Evolutionary conservation across 2,888 invertebrate genomes (phyloP).

Genomic region (Apotomis turbidana): DNA sequence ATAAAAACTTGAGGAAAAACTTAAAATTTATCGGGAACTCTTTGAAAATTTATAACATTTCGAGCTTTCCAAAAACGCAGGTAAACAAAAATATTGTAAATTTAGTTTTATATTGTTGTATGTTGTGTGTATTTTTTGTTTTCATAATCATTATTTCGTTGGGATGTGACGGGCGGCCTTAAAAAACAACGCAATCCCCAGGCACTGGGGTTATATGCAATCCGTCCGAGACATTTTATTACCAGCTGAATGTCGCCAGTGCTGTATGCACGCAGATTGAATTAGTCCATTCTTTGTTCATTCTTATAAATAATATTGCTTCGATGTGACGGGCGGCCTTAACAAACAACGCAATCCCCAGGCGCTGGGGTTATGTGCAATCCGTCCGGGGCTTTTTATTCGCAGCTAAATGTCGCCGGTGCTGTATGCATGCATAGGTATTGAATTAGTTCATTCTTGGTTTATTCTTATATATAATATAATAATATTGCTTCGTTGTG

Average conservation of each 20-base stretch:
- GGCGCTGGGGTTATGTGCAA: conserved; percentile 60
- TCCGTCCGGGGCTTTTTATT: conserved; percentile 41
- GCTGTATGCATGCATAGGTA: conserved; percentile 29
- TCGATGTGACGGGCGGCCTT: conserved; percentile 43
- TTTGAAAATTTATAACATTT: too few species aligned
- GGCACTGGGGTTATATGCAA: conserved; percentile 70
- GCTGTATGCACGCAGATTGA: conserved; percentile 52
- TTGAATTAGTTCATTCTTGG: conserved; percentile 12
- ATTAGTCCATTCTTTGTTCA: conserved; percentile 41
- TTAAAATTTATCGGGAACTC: too few species aligned
- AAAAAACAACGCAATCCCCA: conserved; percentile 66
- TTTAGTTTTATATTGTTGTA: too few species aligned
- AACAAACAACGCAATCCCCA: conserved; percentile 66
- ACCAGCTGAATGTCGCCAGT: conserved; percentile 62
- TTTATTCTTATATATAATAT: too few species aligned
- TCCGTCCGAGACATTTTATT: conserved; percentile 67
- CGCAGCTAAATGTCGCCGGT: neutral
- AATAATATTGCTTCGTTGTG: conserved; percentile 4
- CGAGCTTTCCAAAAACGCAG: too few species aligned
- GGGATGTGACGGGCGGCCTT: conserved; percentile 49
- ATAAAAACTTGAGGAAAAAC: too few species aligned
- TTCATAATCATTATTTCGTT: too few species aligned
- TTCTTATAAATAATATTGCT: too few species aligned
- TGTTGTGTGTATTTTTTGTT: too few species aligned
- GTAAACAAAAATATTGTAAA: too few species aligned